phyloP scores from a whole-genome alignment of 1,140 invertebrate genomes.

The Dreissena polymorpha region DNA sequence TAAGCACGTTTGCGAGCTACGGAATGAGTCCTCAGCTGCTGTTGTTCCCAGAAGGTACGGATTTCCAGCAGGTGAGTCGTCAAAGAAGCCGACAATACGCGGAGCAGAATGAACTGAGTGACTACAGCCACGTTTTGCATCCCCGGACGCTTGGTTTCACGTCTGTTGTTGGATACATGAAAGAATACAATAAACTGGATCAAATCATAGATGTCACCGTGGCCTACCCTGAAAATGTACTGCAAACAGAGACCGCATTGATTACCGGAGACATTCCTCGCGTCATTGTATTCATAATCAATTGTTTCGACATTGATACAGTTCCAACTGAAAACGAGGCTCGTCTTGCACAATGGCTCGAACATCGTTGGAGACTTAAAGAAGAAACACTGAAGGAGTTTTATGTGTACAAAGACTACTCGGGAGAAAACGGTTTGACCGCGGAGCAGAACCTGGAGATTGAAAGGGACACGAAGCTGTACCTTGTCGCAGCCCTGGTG shows the following conservation, averaged over 20 bases:
- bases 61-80: constrained; percentile 87
- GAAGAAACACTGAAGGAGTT: constrained; percentile 66
- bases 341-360: constrained; percentile 64
- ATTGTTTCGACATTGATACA: constrained; percentile 55
- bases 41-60: constrained; percentile 94
- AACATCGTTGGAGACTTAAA: constrained; percentile 69
- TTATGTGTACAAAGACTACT: constrained; percentile 55
- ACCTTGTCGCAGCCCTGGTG: constrained; percentile 24
- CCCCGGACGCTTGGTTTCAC: constrained; percentile 92
- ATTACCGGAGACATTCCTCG: constrained; percentile 68
- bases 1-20: constrained; percentile 87
- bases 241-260: constrained; percentile 68
- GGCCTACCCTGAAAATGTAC: constrained; percentile 69
- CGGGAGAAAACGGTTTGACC: background rate
- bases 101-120: constrained; percentile 84
- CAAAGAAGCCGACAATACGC: constrained; percentile 88
- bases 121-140: constrained; percentile 89
- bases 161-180: constrained; percentile 84
- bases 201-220: constrained; percentile 73
- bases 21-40: constrained; percentile 84
- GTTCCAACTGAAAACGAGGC: constrained; percentile 56
- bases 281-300: constrained; percentile 72
- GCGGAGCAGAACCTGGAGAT: constrained; percentile 31
- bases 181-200: constrained; percentile 78
- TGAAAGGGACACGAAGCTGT: constrained; percentile 23